A percentile compares a stretch with the other conserved stretches of the same genome.
These are phyloP conservation scores for Phocoena sinus DNA, from an alignment of 2,113 vertebrate species.

Conservation along the genomic window DNA sequence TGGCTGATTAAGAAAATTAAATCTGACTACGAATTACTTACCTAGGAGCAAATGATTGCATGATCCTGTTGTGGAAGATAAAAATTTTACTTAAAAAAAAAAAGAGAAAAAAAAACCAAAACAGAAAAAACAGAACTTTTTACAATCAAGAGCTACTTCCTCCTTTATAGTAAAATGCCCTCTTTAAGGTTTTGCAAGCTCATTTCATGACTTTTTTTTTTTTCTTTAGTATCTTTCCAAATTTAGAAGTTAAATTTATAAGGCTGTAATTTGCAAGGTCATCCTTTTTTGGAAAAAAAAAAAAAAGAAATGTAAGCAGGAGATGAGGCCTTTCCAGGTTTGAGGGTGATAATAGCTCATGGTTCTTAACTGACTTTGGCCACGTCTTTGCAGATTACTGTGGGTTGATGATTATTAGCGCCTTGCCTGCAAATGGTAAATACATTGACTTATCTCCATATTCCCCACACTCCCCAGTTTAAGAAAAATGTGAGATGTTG, in stretches of 20 bases:
- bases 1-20: conserved; percentile 15
- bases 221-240: conserved; percentile 49
- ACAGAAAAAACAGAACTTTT: conserved; percentile 7
- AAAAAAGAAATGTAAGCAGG: conserved; percentile 22
- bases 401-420: background rate
- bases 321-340: conserved; percentile 1
- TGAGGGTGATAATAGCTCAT: background rate
- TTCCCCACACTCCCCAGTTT: background rate
- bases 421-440: background rate
- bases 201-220: background rate
- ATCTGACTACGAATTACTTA: background rate
- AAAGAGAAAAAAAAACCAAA: background rate
- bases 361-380: conserved; percentile 5
- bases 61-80: background rate
- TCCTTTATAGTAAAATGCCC: conserved; percentile 29
- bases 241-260: conserved; percentile 63
- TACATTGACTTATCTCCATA: conserved; percentile 28
- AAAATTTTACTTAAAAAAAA: background rate
- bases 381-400: conserved; percentile 24
- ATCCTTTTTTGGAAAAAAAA: background rate
- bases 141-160: background rate
- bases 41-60: background rate
- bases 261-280: conserved; percentile 53
- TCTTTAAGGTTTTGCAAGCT: conserved; percentile 55
- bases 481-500: conserved; percentile 55